Conservation (phyloP, 2,113 vertebrate species). For the Aramus guarauna region DNA sequence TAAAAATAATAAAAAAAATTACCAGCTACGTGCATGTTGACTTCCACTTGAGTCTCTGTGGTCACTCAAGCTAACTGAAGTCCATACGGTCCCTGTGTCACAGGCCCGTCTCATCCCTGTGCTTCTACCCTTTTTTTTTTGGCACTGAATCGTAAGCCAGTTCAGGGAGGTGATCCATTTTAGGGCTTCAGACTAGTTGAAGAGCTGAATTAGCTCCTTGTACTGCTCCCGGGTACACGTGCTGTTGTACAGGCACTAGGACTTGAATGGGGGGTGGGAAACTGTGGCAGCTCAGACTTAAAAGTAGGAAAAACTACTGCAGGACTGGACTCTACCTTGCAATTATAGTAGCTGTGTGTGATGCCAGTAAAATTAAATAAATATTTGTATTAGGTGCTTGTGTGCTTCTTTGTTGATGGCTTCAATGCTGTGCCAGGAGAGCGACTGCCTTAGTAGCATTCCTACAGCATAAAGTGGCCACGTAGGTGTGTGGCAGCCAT, state of each 20-base stretch:
- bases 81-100: neutral
- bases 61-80: neutral
- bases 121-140: neutral
- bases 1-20: neutral
- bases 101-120: neutral
- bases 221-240: fast-evolving
- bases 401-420: neutral
- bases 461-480: neutral
- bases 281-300: neutral
- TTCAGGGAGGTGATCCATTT: neutral
- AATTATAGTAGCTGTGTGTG: neutral
- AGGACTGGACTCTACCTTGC: neutral
- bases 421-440: neutral
- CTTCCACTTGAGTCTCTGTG: neutral
- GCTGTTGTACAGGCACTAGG: neutral
- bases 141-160: neutral
- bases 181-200: neutral
- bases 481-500: neutral
- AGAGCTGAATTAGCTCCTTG: neutral
- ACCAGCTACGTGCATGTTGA: neutral
- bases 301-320: neutral
- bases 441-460: neutral
- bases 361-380: neutral
- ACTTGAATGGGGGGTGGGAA: neutral
- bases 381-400: neutral